Evolutionary conservation across 2,888 invertebrate genomes (phyloP).

Genomic region (Theristus sp.): DNA sequence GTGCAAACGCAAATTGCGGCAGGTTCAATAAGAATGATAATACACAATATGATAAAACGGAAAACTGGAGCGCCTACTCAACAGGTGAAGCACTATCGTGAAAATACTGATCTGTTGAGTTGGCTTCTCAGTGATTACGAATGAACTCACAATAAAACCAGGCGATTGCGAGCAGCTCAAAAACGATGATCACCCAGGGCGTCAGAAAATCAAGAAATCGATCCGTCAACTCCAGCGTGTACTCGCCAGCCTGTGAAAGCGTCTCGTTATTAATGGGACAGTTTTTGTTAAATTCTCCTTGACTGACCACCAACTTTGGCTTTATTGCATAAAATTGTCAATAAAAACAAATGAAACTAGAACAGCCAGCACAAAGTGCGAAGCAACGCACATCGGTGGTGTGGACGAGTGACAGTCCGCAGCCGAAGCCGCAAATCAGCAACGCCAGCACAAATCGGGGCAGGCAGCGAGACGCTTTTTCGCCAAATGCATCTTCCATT

Average conservation of each 20-base stretch:
- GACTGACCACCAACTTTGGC: too few relatives aligned
- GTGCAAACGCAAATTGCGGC: too few relatives aligned
- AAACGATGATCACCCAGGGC: constrained; percentile 20
- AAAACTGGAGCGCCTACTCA: too few relatives aligned
- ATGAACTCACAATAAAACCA: constrained; percentile 28
- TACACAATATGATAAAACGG: too few relatives aligned
- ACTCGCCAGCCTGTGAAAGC: constrained; percentile 17
- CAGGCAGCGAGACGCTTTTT: constrained; percentile 19
- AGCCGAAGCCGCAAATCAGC: constrained; percentile 16
- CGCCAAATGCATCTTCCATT: constrained; percentile 24
- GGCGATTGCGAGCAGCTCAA: constrained; percentile 22
- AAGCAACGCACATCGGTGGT: constrained; percentile 18
- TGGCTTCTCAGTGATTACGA: too few relatives aligned
- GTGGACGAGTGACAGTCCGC: constrained; percentile 18
- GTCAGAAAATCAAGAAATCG: constrained; percentile 23
- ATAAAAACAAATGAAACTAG: too few relatives aligned
- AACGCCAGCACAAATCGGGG: constrained; percentile 23
- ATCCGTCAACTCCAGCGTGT: constrained; percentile 20
- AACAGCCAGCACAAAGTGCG: too few relatives aligned
- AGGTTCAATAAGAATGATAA: too few relatives aligned
- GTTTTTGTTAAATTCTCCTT: too few relatives aligned
- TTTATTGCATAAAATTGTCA: too few relatives aligned
- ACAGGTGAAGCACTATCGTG: too few relatives aligned
- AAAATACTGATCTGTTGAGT: too few relatives aligned
- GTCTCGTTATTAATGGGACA: neutral